These are phyloP conservation scores for Melanerpes formicivorus DNA, from an alignment of 2,113 vertebrate genomes.

Conservation along the genomic window DNA sequence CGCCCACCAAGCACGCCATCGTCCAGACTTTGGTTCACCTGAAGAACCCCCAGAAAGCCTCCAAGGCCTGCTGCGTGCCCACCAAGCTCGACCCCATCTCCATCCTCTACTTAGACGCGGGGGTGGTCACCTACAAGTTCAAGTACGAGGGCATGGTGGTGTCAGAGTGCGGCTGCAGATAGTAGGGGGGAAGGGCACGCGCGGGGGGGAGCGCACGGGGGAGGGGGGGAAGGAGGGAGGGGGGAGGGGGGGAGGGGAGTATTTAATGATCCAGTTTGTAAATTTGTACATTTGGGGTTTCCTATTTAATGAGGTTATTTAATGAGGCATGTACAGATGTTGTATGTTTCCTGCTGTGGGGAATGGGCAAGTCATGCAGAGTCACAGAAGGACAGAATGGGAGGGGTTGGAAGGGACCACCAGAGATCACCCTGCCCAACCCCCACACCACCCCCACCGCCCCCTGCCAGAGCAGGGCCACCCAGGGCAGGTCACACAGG, in stretches of 20 bases:
- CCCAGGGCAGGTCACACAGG: too few relatives aligned
- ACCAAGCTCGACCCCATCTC: constrained; percentile 97
- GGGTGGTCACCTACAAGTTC: constrained; percentile 97
- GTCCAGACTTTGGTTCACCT: constrained; percentile 92
- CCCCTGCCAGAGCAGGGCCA: too few relatives aligned
- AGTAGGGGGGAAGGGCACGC: constrained; percentile 61
- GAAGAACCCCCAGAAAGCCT: constrained; percentile 91
- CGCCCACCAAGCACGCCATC: constrained; percentile 95
- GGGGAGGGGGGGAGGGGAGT: constrained; percentile 22
- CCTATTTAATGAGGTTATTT: constrained; percentile 85
- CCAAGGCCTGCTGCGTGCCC: constrained; percentile 93
- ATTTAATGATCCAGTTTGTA: constrained; percentile 81
- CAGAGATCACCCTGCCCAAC: too few relatives aligned
- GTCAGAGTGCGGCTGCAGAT: constrained; percentile 97
- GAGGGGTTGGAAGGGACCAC: too few relatives aligned
- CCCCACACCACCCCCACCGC: too few relatives aligned
- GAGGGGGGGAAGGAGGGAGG: fast-evolving
- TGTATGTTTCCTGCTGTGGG: constrained; percentile 53
- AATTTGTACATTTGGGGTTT: constrained; percentile 84
- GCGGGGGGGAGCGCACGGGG: background rate
- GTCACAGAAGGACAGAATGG: too few relatives aligned
- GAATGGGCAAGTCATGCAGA: constrained; percentile 10
- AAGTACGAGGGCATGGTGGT: constrained; percentile 98
- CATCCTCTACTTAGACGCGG: constrained; percentile 93
- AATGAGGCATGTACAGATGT: constrained; percentile 80